Percentiles rank a stretch among this genome's conserved stretches.
These are phyloP conservation scores for Ramazzottius varieornatus DNA, from an alignment of 2,888 invertebrate species.

Conservation along the genomic window DNA sequence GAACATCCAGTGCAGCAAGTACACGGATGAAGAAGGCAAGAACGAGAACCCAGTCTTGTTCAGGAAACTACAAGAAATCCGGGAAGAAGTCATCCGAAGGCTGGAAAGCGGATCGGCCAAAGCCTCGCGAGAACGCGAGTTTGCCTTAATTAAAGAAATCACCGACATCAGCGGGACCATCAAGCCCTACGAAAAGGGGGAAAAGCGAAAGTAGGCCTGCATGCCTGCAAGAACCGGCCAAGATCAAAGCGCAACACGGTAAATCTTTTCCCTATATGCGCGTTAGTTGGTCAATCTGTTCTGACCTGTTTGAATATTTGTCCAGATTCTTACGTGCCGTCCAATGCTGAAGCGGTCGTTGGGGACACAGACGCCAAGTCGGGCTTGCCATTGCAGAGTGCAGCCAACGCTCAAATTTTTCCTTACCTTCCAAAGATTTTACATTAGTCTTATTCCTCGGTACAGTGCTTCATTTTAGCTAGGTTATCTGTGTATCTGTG, in stretches of 20 bases:
- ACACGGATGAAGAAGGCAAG: conserved; percentile 75
- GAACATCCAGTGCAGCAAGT: conserved; percentile 99
- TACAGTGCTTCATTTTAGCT: too few species aligned
- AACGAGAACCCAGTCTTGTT: conserved; percentile 37
- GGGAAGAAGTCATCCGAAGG: background rate
- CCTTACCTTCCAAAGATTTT: too few species aligned
- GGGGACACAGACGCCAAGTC: conserved; percentile 87
- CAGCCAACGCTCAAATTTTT: conserved; percentile 97
- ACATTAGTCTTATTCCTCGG: too few species aligned
- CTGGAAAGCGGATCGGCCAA: conserved; percentile 46
- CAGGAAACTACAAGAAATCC: conserved; percentile 9
- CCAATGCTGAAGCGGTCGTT: conserved; percentile 95
- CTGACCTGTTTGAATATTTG: background rate
- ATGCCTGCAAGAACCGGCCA: conserved; percentile 60
- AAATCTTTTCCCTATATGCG: too few species aligned
- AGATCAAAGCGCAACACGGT: conserved; percentile 54
- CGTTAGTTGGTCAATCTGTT: too few species aligned
- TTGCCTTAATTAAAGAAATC: conserved; percentile 85
- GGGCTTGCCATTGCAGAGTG: conserved; percentile 94
- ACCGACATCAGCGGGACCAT: conserved; percentile 91
- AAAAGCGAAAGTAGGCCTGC: conserved; percentile 75
- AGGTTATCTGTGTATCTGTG: too few species aligned
- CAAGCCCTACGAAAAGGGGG: conserved; percentile 34
- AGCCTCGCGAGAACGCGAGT: conserved; percentile 84
- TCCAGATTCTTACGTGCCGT: conserved; percentile 79